Evolutionary conservation across 37 sponge, comb jelly and placozoan species (phyloP), one percentile per base, ranked within the genome.

Genomic region (Oopsacas minuta): DNA sequence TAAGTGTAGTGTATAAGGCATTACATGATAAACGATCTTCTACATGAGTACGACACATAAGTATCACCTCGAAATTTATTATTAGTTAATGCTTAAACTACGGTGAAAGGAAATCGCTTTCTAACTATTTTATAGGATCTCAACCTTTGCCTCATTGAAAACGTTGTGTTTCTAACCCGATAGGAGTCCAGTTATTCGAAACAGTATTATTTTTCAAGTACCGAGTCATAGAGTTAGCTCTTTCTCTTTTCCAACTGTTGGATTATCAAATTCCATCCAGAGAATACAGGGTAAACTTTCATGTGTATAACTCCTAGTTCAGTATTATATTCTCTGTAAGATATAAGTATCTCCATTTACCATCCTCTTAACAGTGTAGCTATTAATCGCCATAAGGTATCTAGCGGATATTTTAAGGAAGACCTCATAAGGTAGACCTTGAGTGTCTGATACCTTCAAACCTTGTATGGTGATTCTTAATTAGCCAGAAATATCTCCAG

Each of bases 391-490:
- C 30, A 61, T 3, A 34, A 61, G 75, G 30, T 61, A 61, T 61
- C 75, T 42, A 42, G 49, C 49, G 15, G 49, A 42, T 8, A 8
- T 42, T 15, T 17, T 15, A 42, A 15, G 49, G 49, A 17, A 42
- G 49, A 8, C 49, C 49, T 15, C n/a, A n/a, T n/a, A n/a, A 61
- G 75, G 75, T 61, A 61, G 28, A 61, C 75, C 75, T 61, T 61
- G 75, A 32, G 75, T 61, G 5, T 61, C 75, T 61, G 75, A 61
- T 61, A 61, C 28, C 75, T 61, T 61, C 28, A 61, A 61, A 61
- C 1, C 22, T 12, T 34, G 22, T 61, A 61, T 61, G 22, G 75
- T n/a, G 20, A 32, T 61, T 25, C 75, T 61, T 5, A 61, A 34
- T 20, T 5, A 32, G 5, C 28, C 75, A 32, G 75, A 20, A 3